phyloP scores from a whole-genome alignment of 2,888 invertebrate species.

The Drosophila hawaiiensis region DNA sequence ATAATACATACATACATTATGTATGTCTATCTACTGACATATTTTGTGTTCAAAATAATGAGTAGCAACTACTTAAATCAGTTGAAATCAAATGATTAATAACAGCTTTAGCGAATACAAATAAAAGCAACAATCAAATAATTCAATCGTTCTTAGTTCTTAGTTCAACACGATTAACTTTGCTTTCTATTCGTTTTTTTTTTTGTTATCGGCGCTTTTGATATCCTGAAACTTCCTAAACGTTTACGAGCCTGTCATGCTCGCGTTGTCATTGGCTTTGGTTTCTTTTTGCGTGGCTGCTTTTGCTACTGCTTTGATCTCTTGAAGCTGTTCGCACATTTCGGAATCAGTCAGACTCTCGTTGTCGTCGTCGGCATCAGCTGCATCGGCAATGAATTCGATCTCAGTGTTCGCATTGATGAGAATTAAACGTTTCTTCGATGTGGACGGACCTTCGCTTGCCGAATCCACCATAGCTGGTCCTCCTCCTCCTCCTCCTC shows the following conservation, averaged over 20 bases:
- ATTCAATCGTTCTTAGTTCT: background rate
- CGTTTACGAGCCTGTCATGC: background rate
- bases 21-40: conserved; percentile 67
- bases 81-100: conserved; percentile 30
- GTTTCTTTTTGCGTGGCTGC: conserved; percentile 13
- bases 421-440: conserved; percentile 51
- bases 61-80: conserved; percentile 63
- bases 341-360: conserved; percentile 10
- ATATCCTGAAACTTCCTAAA: background rate
- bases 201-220: conserved; percentile 17
- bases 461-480: background rate
- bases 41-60: conserved; percentile 69
- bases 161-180: background rate
- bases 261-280: conserved; percentile 10
- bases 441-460: conserved; percentile 27
- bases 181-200: background rate
- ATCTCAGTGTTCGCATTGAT: conserved; percentile 39
- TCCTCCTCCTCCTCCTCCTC: background rate
- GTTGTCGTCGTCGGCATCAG: conserved; percentile 16
- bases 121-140: conserved; percentile 37
- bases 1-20: conserved; percentile 29
- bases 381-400: conserved; percentile 46
- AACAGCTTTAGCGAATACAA: conserved; percentile 52
- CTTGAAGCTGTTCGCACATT: background rate
- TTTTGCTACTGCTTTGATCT: background rate